Evolutionary conservation across 2,888 invertebrate species (phyloP).

Genomic region (Nomada ferruginata): DNA sequence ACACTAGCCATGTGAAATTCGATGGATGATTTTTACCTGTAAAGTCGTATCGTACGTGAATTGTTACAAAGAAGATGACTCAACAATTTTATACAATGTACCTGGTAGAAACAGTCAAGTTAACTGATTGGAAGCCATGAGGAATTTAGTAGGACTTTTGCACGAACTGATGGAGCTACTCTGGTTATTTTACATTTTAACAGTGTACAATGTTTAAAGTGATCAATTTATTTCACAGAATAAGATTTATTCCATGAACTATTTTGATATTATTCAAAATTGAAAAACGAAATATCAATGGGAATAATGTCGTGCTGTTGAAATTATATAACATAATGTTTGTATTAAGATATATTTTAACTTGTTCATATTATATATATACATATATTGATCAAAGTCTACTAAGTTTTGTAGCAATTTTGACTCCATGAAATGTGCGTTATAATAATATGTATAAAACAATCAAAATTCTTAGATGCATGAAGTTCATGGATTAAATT

Average conservation of each 20-base stretch:
- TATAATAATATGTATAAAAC: constrained; percentile 11
- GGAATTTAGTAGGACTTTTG: constrained; percentile 76
- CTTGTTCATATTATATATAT: not conserved
- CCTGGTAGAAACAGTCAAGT: constrained; percentile 81
- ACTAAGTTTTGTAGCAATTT: constrained; percentile 25
- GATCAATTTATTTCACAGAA: constrained; percentile 47
- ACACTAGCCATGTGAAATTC: constrained; percentile 60
- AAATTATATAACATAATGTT: not conserved
- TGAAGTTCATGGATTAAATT: constrained; percentile 49
- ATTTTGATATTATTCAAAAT: not conserved
- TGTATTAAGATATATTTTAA: not conserved
- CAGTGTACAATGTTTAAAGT: constrained; percentile 46
- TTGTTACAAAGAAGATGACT: constrained; percentile 68
- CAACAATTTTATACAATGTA: constrained; percentile 80
- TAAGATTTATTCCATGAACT: constrained; percentile 49
- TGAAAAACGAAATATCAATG: not conserved
- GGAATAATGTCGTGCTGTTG: not conserved
- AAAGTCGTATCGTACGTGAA: constrained; percentile 63
- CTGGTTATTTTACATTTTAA: constrained; percentile 61
- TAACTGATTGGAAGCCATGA: constrained; percentile 78
- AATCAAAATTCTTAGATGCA: constrained; percentile 39
- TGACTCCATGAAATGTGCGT: not conserved
- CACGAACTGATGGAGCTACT: constrained; percentile 52
- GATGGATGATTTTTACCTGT: constrained; percentile 59
- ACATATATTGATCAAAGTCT: not conserved